Conservation (phyloP, 2,797 vertebrate species). For the Microctenopoma lineatum region DNA sequence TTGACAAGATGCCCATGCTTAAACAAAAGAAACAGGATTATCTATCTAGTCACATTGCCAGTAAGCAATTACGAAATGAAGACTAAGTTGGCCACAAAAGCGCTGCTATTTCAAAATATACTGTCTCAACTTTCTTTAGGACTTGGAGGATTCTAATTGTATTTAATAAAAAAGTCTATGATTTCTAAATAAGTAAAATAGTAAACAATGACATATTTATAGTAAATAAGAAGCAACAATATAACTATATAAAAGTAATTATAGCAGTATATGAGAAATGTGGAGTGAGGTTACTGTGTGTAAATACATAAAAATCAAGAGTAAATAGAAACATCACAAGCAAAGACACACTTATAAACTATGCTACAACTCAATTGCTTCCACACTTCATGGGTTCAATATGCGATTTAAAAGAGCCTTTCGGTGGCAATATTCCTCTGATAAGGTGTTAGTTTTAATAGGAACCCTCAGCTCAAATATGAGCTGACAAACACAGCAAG, state of each 20-base stretch:
- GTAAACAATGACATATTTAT: constrained; percentile 59
- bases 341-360: constrained; percentile 76
- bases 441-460: constrained; percentile 88
- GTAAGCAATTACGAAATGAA: background rate
- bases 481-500: constrained; percentile 84
- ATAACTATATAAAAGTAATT: constrained; percentile 60
- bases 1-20: background rate
- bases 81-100: background rate
- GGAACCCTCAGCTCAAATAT: constrained; percentile 84
- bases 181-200: constrained; percentile 57
- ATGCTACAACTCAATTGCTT: constrained; percentile 81
- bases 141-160: constrained; percentile 17
- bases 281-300: constrained; percentile 40
- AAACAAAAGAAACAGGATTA: background rate
- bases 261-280: constrained; percentile 65
- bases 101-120: constrained; percentile 7
- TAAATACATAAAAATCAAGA: constrained; percentile 75
- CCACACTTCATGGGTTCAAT: constrained; percentile 77
- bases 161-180: constrained; percentile 29
- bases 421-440: constrained; percentile 84
- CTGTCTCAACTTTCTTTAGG: constrained; percentile 25
- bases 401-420: constrained; percentile 80
- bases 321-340: constrained; percentile 75
- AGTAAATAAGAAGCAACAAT: constrained; percentile 50
- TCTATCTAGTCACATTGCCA: background rate